phyloP scores from a whole-genome alignment of 2,888 invertebrate species.

The Eupithecia subfuscata region DNA sequence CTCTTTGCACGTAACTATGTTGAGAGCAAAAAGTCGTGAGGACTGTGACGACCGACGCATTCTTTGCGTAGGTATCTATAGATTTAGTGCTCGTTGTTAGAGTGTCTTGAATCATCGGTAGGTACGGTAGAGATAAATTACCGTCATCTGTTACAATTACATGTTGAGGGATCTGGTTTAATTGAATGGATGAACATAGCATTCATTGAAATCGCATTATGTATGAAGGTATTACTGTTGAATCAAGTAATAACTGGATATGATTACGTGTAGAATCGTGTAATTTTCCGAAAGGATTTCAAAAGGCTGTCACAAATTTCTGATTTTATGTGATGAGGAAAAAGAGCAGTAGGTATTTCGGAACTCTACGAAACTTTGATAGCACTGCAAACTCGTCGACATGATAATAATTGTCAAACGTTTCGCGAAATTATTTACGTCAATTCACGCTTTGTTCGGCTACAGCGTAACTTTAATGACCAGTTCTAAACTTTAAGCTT shows the following conservation, averaged over 20 bases:
- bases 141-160: slow-evolving; percentile 11
- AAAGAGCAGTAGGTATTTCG: not conserved
- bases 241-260: not conserved
- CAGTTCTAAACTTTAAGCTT: slow-evolving; percentile 23
- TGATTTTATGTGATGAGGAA: not conserved
- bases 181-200: slow-evolving; percentile 11
- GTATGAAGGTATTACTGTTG: not conserved
- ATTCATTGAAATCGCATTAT: slow-evolving; percentile 2
- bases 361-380: not conserved
- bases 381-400: not conserved
- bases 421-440: slow-evolving; percentile 2
- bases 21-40: slow-evolving; percentile 24
- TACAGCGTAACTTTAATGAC: slow-evolving; percentile 19
- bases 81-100: not conserved
- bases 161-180: slow-evolving; percentile 11
- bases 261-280: not conserved
- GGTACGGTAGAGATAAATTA: slow-evolving; percentile 8
- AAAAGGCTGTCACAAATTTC: not conserved
- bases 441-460: not conserved
- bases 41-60: slow-evolving; percentile 14
- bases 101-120: not conserved
- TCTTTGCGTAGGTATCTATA: slow-evolving; percentile 20
- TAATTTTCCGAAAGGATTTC: not conserved
- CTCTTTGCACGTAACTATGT: slow-evolving; percentile 21
- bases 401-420: slow-evolving; percentile 6